A percentile compares a stretch with the other conserved stretches of the same genome.
Evolutionary conservation across 1,140 invertebrate genomes (phyloP).

Genomic region (Caenorhabditis briggsae): DNA sequence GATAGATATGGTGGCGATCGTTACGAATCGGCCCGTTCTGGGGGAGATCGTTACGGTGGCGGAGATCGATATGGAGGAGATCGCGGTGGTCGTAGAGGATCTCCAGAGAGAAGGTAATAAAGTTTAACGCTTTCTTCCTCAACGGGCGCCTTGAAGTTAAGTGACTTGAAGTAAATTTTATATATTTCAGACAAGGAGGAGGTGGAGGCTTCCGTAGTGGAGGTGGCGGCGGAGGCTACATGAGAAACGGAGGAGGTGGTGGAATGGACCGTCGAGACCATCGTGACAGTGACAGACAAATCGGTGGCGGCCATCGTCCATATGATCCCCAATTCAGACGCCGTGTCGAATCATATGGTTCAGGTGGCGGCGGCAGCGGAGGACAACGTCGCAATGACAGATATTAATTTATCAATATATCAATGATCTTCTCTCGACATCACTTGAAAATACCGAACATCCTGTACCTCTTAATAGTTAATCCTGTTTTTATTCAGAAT

Average conservation of each 20-base stretch:
- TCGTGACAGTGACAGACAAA: background rate
- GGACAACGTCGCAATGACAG: background rate
- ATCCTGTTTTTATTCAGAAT: background rate
- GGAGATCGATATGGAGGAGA: slow-evolving; percentile 22
- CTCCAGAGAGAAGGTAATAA: slow-evolving; percentile 24
- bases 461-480: background rate
- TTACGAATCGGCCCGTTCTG: background rate
- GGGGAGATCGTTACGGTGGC: background rate
- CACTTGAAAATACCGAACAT: background rate
- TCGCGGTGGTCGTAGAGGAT: slow-evolving; percentile 7
- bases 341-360: slow-evolving; percentile 38
- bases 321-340: slow-evolving; percentile 45
- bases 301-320: background rate
- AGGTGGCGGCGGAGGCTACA: slow-evolving; percentile 10
- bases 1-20: slow-evolving; percentile 14
- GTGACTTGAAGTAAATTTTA: background rate
- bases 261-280: slow-evolving; percentile 2
- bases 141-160: background rate
- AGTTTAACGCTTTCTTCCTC: background rate
- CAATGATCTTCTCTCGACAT: background rate
- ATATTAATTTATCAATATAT: background rate
- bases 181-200: background rate
- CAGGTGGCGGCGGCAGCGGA: background rate
- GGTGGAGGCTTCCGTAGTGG: slow-evolving; percentile 21
- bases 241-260: slow-evolving; percentile 1